A percentile compares a stretch with the other conserved stretches of the same genome.
Evolutionary conservation across 1,140 invertebrate genomes (phyloP).

Genomic region (Aphis craccivora): DNA sequence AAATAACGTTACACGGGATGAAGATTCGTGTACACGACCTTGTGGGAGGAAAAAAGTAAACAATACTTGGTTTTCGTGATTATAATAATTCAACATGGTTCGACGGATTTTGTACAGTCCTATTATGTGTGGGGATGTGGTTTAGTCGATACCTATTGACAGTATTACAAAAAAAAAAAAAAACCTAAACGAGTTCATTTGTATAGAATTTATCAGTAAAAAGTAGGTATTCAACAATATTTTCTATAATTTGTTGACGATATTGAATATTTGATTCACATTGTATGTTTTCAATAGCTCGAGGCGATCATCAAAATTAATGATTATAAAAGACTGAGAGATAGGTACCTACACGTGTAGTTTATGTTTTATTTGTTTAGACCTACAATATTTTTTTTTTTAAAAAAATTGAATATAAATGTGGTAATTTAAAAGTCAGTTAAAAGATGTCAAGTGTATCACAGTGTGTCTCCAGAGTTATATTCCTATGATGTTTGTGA

Average conservation of each 20-base stretch:
- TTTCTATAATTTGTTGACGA: not conserved
- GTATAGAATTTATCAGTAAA: not conserved
- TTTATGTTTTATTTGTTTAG: not conserved
- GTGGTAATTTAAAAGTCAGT: slow-evolving; percentile 6
- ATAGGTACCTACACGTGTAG: not conserved
- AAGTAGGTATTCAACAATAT: not conserved
- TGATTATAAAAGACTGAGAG: not conserved
- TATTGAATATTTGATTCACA: not conserved
- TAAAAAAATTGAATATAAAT: not conserved
- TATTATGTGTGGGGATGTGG: not conserved
- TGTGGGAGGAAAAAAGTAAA: not conserved
- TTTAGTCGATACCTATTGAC: not conserved
- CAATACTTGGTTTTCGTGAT: not conserved
- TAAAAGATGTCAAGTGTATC: not conserved
- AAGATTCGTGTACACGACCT: not conserved
- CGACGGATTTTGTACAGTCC: not conserved
- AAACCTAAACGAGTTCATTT: not conserved
- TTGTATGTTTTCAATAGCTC: not conserved
- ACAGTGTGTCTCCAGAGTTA: not conserved
- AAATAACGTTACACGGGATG: not conserved
- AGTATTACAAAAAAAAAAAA: not conserved
- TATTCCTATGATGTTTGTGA: not conserved
- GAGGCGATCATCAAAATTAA: not conserved
- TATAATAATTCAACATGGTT: not conserved
- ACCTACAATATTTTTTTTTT: too few species aligned